phyloP scores from a whole-genome alignment of 2,888 invertebrate genomes.

The Crossocerus cetratus region DNA sequence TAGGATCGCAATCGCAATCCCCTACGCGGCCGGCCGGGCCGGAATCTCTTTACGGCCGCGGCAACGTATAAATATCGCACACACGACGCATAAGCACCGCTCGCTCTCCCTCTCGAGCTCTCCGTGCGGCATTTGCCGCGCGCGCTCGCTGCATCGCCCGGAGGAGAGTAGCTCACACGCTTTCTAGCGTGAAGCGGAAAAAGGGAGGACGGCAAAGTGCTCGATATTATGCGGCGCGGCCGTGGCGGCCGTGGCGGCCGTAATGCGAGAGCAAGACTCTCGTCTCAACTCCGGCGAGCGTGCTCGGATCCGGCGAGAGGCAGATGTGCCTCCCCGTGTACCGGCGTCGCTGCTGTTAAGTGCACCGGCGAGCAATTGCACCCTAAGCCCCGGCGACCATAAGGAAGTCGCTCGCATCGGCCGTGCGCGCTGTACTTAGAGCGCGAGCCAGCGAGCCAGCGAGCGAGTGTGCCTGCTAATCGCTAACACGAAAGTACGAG shows the following conservation, averaged over 20 bases:
- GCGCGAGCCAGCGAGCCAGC: slow-evolving; percentile 22
- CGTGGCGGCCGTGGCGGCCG: too few relatives aligned
- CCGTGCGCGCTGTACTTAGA: slow-evolving; percentile 24
- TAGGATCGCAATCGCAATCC: neutral
- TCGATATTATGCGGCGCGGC: too few relatives aligned
- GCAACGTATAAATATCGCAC: slow-evolving; percentile 36
- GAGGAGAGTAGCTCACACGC: neutral
- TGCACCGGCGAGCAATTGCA: too few relatives aligned
- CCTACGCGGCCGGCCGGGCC: neutral
- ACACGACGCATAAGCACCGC: slow-evolving; percentile 19
- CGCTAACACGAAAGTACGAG: slow-evolving; percentile 61
- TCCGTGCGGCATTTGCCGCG: neutral
- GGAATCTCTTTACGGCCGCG: slow-evolving; percentile 27
- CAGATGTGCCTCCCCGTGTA: too few relatives aligned
- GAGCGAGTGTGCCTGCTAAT: slow-evolving; percentile 30
- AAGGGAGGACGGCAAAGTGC: too few relatives aligned
- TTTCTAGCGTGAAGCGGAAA: too few relatives aligned
- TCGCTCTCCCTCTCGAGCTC: slow-evolving; percentile 8
- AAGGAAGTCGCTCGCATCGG: slow-evolving; percentile 43
- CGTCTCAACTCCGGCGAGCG: too few relatives aligned
- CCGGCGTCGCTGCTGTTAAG: too few relatives aligned
- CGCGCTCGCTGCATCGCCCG: neutral
- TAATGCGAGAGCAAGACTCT: too few relatives aligned
- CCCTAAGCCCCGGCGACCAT: slow-evolving; percentile 15
- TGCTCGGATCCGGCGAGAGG: too few relatives aligned